Percentiles rank a stretch among this genome's conserved stretches.
These are phyloP conservation scores for Brachyalestes nurse DNA, from an alignment of 2,797 vertebrate species.

Conservation along the genomic window DNA sequence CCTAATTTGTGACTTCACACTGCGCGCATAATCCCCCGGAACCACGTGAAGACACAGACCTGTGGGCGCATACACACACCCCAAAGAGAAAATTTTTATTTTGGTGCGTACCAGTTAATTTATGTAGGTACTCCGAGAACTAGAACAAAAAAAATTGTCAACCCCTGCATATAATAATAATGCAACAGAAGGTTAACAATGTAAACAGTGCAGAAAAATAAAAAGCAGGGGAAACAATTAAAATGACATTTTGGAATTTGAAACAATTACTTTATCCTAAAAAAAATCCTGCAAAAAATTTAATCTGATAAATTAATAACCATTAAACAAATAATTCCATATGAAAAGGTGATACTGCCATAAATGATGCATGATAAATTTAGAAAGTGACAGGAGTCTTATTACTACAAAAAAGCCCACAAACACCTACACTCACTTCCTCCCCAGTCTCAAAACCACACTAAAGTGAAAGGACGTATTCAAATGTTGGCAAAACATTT, in stretches of 20 bases:
- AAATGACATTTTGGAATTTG: no score
- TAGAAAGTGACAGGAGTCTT: slow-evolving; percentile 5
- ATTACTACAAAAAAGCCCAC: slow-evolving; percentile 8
- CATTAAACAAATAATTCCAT: neutral
- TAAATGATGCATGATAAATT: neutral
- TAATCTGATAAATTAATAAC: neutral
- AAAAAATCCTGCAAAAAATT: neutral
- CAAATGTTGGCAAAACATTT: neutral
- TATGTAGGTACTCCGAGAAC: no score
- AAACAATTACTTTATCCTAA: neutral
- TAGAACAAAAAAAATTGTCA: no score
- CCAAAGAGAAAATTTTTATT: no score
- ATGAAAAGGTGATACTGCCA: neutral
- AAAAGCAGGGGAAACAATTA: neutral
- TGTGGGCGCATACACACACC: no score
- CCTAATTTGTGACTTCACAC: no score
- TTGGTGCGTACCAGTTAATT: no score
- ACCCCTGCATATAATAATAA: no score
- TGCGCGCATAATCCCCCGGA: no score
- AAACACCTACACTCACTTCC: neutral
- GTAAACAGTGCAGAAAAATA: neutral
- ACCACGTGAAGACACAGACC: no score
- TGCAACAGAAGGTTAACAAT: neutral
- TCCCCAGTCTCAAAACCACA: neutral
- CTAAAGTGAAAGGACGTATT: neutral